Evolutionary conservation across 2,888 invertebrate species (phyloP).

Genomic region (Troides aeacus): DNA sequence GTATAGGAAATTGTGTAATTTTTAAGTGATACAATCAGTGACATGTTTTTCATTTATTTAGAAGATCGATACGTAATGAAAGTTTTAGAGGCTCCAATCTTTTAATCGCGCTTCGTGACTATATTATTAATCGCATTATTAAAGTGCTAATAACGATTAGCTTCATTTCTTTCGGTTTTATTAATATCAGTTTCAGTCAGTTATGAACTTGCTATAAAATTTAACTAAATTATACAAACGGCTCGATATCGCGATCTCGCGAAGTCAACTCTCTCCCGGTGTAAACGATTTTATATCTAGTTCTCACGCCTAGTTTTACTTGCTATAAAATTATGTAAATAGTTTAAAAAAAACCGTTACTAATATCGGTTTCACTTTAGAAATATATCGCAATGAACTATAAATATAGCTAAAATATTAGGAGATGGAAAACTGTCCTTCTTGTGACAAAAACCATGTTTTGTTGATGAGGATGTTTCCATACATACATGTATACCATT

Average conservation of each 20-base stretch:
- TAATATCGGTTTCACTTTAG: too few relatives aligned
- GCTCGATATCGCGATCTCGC: slow-evolving; percentile 32
- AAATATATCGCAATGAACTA: too few relatives aligned
- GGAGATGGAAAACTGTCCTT: too few relatives aligned
- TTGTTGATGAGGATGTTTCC: too few relatives aligned
- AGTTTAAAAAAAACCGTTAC: background rate
- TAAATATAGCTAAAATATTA: too few relatives aligned
- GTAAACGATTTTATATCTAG: slow-evolving; percentile 33
- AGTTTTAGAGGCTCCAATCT: slow-evolving; percentile 11
- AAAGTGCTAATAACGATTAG: slow-evolving; percentile 8
- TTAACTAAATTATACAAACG: slow-evolving; percentile 26
- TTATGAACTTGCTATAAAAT: slow-evolving; percentile 21
- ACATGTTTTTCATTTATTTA: background rate
- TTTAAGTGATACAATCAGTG: background rate
- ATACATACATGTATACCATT: too few relatives aligned
- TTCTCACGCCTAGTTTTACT: slow-evolving; percentile 33
- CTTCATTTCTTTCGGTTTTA: slow-evolving; percentile 17
- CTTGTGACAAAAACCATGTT: too few relatives aligned
- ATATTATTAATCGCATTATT: slow-evolving; percentile 16
- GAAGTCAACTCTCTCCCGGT: slow-evolving; percentile 34
- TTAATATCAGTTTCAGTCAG: slow-evolving; percentile 4
- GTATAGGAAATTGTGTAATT: background rate
- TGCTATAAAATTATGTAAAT: slow-evolving; percentile 10
- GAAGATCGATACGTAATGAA: slow-evolving; percentile 1
- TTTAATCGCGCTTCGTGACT: slow-evolving; percentile 15